These are phyloP conservation scores for Hylaea fasciaria DNA, from an alignment of 2,888 invertebrate genomes.

Conservation along the genomic window DNA sequence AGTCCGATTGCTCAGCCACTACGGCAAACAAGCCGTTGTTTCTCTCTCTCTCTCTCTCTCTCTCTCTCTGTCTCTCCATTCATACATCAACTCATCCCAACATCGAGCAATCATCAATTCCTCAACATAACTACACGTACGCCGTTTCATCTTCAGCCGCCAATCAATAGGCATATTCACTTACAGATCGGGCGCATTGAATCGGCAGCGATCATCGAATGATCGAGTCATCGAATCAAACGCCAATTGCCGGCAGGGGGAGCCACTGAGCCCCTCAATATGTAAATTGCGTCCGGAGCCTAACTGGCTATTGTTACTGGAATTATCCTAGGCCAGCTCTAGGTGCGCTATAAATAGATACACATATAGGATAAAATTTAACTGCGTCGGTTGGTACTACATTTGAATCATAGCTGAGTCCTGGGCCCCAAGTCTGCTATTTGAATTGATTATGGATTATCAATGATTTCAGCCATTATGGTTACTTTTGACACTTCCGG, in stretches of 20 bases:
- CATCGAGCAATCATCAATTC: neutral
- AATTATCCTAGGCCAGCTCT: conserved; percentile 1
- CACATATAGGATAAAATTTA: no score
- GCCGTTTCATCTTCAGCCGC: conserved; percentile 6
- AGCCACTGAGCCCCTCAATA: conserved; percentile 61
- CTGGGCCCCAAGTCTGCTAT: no score
- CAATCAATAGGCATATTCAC: conserved; percentile 35
- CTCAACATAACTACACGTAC: conserved; percentile 3
- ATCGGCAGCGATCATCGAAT: conserved; percentile 51
- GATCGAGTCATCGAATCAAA: conserved; percentile 41
- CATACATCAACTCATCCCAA: no score
- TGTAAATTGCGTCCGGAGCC: conserved; percentile 63
- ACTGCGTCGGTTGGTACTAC: no score
- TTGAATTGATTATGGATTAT: no score
- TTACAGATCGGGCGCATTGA: conserved; percentile 49
- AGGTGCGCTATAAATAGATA: neutral
- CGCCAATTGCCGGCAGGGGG: conserved; percentile 48
- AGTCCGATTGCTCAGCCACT: no score
- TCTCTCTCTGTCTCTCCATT: no score
- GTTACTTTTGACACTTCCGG: no score
- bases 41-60: no score
- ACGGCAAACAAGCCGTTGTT: no score
- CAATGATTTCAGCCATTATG: no score
- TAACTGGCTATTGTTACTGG: conserved; percentile 41
- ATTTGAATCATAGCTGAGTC: no score